Base-by-base conservation (phyloP, 2,797 vertebrate genomes). In the Oryzias dopingdopingensis region DNA sequence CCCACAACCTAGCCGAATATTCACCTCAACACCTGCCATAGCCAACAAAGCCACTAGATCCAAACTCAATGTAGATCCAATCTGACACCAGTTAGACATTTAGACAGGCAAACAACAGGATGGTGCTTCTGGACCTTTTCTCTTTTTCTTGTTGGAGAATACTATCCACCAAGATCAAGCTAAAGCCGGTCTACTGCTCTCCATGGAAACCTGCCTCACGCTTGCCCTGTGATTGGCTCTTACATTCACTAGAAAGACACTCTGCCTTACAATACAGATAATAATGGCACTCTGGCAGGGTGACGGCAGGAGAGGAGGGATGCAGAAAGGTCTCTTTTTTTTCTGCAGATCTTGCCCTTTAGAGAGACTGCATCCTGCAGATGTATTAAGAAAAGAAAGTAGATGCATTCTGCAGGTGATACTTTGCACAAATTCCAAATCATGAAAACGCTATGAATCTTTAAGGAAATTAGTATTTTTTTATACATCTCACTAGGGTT, bases 151-250 rank as follows among this genome's bases (percentile, higher is more conserved):
- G 56, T 70, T 1, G 55, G 62, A 84, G 73, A 82, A 84, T 66
- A 56, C 68, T 78, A 84, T 86, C 84, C 73, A 75, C 66, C 44
- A 46, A 49, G 76, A 85, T 81, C 83, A 80, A 67, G 65, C 68
- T 70, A 63, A 59, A 46, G 37, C n/a, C 8, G 3, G 65, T 66
- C 58, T 14, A 52, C 65, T 77, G 67, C 81, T 87, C 84, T 82
- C 86, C 88, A 89, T 89, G 88, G 86, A 87, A 87, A 89, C 85
- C 82, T 81, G 74, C 72, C 65, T 70, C 68, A 62, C 68, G 69
- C 69, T 70, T 52, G 20, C 61, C 65, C 70, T 73, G 62, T 78
- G 83, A 89, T 88, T 89, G 86, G 86, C 68, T 84, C 56, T 7
- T 53, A 71, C 70, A 48, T 75, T 87, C 79, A 76, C 74, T 70